phyloP scores from a whole-genome alignment of 2,888 invertebrate species.

The Bruchidius siliquastri region DNA sequence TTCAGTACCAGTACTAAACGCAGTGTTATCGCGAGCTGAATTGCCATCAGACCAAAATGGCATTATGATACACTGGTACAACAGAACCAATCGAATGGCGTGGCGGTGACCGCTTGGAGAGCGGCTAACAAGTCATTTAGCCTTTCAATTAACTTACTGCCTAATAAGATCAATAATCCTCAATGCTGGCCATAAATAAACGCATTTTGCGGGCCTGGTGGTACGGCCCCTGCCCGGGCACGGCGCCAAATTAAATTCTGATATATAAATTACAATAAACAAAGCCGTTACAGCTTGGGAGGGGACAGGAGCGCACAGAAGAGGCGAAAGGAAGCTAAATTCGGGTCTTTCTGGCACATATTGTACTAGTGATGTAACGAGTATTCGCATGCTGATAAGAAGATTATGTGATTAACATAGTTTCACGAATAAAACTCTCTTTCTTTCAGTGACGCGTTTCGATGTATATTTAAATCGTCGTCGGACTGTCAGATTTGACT shows the following conservation, averaged over 20 bases:
- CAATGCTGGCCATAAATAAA: not conserved
- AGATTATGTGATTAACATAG: no score
- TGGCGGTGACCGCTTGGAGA: not conserved
- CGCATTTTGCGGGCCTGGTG: not conserved
- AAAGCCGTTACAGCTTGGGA: not conserved
- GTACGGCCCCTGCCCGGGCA: not conserved
- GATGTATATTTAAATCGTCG: no score
- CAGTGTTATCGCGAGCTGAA: not conserved
- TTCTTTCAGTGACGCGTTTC: no score
- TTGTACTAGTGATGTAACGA: no score
- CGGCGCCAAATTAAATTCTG: not conserved
- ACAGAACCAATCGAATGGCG: not conserved
- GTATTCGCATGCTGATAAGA: no score
- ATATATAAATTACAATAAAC: constrained; percentile 2
- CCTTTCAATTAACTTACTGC: constrained; percentile 15
- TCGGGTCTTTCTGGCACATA: no score
- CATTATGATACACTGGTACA: constrained; percentile 1
- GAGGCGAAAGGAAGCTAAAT: not conserved
- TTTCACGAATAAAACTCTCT: no score
- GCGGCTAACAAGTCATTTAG: constrained; percentile 10
- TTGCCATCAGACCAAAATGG: not conserved
- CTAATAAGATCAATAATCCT: constrained; percentile 13
- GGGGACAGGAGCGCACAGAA: not conserved
- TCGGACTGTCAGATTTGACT: no score
- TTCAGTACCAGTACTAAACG: not conserved